Base-by-base conservation (phyloP, 1,140 invertebrate genomes). In the Akabosia matsudoensis region DNA sequence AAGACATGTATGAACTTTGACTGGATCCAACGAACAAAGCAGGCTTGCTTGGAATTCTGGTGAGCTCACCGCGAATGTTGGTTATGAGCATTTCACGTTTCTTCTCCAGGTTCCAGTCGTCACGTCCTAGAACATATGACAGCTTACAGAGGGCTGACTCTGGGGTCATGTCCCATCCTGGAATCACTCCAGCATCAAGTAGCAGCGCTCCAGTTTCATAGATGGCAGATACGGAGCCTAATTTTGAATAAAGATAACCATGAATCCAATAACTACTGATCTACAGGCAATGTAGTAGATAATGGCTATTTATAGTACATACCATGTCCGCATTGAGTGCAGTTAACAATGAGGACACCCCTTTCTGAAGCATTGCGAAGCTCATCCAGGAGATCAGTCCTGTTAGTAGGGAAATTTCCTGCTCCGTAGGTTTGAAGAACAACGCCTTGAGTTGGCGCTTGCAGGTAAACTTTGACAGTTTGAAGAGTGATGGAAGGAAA, bases 61-160 rank as follows among this genome's bases (percentile, higher is more conserved):
- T 90, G 80, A 92, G 83, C 84, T 92, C 91, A 4, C 91, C 91
- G 0, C 91, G 85, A 7, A 92, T 81, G 85, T 93, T 96, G 0
- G 88, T 89, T 80, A 90, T 87, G 88, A 97, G 91, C 90, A 95
- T 91, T 89, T 87, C 86, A 33, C 89, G 87, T 82, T 96, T 97
- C 30, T 89, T 89, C 34, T 91, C 85, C 4, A 90, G 84, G 73
- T 89, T 87, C 88, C 93, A 93, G 37, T 94, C 90, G 1, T 87
- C 86, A 83, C 96, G 96, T 0, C 93, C 92, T 2, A 99, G 85
- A 0, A 98, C 93, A 82, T 97, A 98, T 0, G 90, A 89, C 0
- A 99, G 86, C 86, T 99, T 99, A 0, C 94, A 91, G 0, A 98
- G 85, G 0, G 96, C 95, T 0, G 97, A 95, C 85, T 98, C 96